These are phyloP conservation scores for Vanacampus margaritifer DNA, from an alignment of 2,113 vertebrate genomes.

Conservation along the genomic window DNA sequence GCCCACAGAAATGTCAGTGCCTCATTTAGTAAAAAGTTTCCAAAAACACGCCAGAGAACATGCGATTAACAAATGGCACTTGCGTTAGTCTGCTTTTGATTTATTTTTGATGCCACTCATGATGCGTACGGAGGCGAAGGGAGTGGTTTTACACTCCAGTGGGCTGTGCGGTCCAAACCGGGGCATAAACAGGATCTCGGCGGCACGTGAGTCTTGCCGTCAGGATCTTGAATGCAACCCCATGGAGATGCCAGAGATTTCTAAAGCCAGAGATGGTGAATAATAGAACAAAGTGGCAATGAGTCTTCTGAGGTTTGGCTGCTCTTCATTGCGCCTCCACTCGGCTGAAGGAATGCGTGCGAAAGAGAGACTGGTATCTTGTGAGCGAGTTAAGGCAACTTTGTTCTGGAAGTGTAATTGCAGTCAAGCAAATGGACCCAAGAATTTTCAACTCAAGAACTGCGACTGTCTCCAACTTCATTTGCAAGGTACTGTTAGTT, in stretches of 20 bases:
- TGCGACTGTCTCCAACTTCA: neutral
- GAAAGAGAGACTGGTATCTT: neutral
- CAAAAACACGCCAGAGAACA: conserved; percentile 41
- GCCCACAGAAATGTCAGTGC: conserved; percentile 23
- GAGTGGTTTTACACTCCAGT: conserved; percentile 51
- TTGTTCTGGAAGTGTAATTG: neutral
- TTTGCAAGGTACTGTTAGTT: neutral
- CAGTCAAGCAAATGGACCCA: conserved; percentile 4
- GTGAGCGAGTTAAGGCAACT: neutral
- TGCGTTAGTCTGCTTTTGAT: conserved; percentile 50
- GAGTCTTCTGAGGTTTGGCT: conserved; percentile 71
- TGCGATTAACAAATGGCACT: conserved; percentile 56
- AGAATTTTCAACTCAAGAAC: neutral
- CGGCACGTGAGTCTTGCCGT: conserved; percentile 54
- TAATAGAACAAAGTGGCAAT: conserved; percentile 81
- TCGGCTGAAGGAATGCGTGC: conserved; percentile 32
- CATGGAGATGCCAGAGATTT: conserved; percentile 67
- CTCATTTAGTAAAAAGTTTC: conserved; percentile 32
- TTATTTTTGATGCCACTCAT: conserved; percentile 59
- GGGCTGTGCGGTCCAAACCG: conserved; percentile 23
- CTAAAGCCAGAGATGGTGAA: conserved; percentile 76
- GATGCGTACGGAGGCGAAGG: conserved; percentile 49
- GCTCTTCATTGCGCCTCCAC: conserved; percentile 63
- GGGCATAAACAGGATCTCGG: conserved; percentile 61
- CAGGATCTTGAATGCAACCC: conserved; percentile 64